phyloP scores from a whole-genome alignment of 1,140 invertebrate species.

The Globodera rostochiensis region DNA sequence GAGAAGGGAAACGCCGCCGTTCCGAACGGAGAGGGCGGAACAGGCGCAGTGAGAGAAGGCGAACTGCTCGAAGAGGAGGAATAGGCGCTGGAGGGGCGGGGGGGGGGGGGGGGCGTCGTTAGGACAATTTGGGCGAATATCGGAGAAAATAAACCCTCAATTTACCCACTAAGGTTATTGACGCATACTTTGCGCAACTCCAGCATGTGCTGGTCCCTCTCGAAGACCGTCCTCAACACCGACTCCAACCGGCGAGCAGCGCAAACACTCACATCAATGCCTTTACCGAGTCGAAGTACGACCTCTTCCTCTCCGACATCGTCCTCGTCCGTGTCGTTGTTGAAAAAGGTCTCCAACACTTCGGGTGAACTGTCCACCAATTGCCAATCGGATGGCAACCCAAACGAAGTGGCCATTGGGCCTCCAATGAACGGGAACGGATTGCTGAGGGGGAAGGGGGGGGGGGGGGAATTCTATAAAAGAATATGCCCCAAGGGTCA shows the following conservation, averaged over 20 bases:
- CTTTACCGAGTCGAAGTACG: neutral
- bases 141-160: too few species aligned
- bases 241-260: neutral
- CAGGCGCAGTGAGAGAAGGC: constrained; percentile 7
- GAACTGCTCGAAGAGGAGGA: neutral
- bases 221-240: neutral
- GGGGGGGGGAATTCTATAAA: neutral
- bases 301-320: neutral
- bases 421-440: constrained; percentile 8
- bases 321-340: neutral
- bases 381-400: neutral
- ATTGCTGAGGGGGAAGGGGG: neutral
- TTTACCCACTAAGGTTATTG: neutral
- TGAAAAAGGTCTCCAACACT: neutral
- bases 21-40: neutral
- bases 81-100: neutral
- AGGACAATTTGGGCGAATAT: too few species aligned
- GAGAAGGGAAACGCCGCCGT: neutral
- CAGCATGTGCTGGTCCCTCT: constrained; percentile 5
- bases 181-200: constrained; percentile 1
- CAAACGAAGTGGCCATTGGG: neutral
- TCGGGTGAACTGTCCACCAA: constrained; percentile 7
- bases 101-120: too few species aligned
- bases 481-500: neutral
- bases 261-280: neutral